Conservation (phyloP, 2,113 vertebrate species). For the Amphilophus citrinellus region DNA sequence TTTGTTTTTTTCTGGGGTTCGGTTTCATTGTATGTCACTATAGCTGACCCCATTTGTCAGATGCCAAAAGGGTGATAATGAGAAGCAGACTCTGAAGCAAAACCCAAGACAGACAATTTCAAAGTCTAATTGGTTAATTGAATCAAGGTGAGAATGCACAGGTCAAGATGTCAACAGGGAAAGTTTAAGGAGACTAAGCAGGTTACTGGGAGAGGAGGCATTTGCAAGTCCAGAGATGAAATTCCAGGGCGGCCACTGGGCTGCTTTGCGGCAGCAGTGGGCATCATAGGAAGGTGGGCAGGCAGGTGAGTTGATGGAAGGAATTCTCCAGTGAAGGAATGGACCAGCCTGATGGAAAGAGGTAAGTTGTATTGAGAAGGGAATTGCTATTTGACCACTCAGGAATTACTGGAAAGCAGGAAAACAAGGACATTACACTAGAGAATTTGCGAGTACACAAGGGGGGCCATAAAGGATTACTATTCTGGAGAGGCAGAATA, state of each 20-base stretch:
- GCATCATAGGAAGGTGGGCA: neutral
- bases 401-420: neutral
- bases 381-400: neutral
- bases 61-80: neutral
- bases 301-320: neutral
- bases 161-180: neutral
- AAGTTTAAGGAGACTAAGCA: neutral
- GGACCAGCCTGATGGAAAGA: neutral
- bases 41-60: constrained; percentile 27
- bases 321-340: neutral
- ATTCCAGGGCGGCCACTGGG: no score
- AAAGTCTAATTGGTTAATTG: neutral
- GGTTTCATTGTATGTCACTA: constrained; percentile 35
- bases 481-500: neutral
- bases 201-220: neutral
- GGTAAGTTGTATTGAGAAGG: neutral
- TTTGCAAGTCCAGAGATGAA: neutral
- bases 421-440: neutral
- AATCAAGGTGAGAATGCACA: neutral
- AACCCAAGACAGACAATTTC: neutral
- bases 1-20: constrained; percentile 19
- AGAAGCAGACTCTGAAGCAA: neutral
- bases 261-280: no score
- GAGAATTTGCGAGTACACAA: neutral
- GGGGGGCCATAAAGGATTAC: neutral